A percentile compares a stretch with the other conserved stretches of the same genome.
Evolutionary conservation across 2,888 invertebrate genomes (phyloP).

Genomic region (Mythimna lalbum): DNA sequence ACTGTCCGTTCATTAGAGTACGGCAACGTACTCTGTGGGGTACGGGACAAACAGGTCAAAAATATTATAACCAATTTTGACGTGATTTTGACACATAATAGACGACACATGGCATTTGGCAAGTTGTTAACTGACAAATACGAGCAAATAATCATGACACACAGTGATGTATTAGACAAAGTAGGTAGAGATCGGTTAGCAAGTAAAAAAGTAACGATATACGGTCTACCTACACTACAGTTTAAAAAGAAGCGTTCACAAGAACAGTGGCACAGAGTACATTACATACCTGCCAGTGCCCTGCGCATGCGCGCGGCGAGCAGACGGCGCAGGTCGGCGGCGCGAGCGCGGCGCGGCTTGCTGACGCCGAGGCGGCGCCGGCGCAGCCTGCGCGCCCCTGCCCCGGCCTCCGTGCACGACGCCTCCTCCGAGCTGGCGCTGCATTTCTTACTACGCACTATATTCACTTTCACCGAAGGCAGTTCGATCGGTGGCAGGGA

Average conservation of each 20-base stretch:
- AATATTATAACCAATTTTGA: conserved; percentile 12
- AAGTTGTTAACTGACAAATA: neutral
- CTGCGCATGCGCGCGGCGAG: conserved; percentile 79
- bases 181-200: conserved; percentile 8
- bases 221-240: neutral
- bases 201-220: neutral
- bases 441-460: conserved; percentile 57
- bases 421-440: conserved; percentile 53
- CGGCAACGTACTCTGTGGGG: neutral
- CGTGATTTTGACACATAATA: neutral
- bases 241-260: neutral
- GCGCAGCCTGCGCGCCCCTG: conserved; percentile 30
- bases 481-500: conserved; percentile 74
- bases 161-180: conserved; percentile 13
- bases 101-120: neutral
- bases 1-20: too few relatives aligned
- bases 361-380: conserved; percentile 67
- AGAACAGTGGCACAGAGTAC: neutral
- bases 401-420: conserved; percentile 23
- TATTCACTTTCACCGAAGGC: conserved; percentile 60
- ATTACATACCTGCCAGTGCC: conserved; percentile 75
- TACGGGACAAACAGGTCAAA: neutral
- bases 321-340: conserved; percentile 78
- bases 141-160: neutral
- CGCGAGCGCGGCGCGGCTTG: conserved; percentile 67